A percentile compares a stretch with the other conserved stretches of the same genome.
phyloP scores from a whole-genome alignment of 2,113 vertebrate species.

The Halichoerus grypus region DNA sequence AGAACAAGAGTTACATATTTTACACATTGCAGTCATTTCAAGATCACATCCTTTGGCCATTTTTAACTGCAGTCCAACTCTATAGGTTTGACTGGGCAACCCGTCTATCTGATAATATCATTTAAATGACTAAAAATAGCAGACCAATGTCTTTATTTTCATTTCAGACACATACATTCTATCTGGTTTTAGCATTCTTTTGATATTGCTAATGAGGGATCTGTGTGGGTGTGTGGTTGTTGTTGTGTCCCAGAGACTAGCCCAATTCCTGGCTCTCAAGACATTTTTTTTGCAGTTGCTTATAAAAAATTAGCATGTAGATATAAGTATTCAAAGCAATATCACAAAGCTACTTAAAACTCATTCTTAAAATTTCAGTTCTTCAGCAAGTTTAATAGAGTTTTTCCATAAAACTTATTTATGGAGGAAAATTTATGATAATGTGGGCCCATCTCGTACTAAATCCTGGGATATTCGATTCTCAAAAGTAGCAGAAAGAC shows the following conservation, averaged over 20 bases:
- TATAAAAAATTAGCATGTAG: not conserved
- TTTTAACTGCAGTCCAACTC: not conserved
- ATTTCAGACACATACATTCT: not conserved
- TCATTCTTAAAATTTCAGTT: constrained; percentile 26
- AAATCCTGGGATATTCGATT: constrained; percentile 44
- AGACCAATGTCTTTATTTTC: constrained; percentile 6
- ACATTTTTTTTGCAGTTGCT: not conserved
- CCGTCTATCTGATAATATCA: not conserved
- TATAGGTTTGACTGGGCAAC: not conserved
- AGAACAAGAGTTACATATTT: not conserved
- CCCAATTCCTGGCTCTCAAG: not conserved
- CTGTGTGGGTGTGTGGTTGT: too few species aligned
- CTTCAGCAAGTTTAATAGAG: constrained; percentile 32
- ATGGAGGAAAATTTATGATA: constrained; percentile 53
- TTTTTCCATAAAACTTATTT: constrained; percentile 55
- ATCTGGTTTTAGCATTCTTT: constrained; percentile 5
- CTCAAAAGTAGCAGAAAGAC: constrained; percentile 70
- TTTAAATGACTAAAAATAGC: not conserved
- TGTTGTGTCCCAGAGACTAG: not conserved
- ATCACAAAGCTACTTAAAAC: constrained; percentile 33
- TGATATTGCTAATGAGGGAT: not conserved
- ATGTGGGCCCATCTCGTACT: constrained; percentile 7
- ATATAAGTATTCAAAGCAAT: constrained; percentile 23
- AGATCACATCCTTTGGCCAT: not conserved
- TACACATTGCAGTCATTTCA: not conserved